These are phyloP conservation scores for Morone chrysops DNA, from an alignment of 2,113 vertebrate genomes.

Conservation along the genomic window DNA sequence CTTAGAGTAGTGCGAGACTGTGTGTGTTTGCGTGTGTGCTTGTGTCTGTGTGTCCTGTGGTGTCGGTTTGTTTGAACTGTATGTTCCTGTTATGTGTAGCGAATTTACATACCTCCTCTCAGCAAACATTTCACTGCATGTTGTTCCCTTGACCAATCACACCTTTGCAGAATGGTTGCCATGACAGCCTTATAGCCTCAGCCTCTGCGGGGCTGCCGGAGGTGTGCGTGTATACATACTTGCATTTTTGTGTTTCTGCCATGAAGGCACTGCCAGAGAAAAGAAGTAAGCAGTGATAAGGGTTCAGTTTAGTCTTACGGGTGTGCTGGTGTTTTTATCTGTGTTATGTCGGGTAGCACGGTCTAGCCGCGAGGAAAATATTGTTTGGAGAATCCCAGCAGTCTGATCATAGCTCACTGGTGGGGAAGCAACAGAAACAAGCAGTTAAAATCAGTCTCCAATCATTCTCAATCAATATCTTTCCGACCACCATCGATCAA, in stretches of 20 bases:
- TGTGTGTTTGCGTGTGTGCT: slow-evolving; percentile 3
- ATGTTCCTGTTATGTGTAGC: slow-evolving; percentile 36
- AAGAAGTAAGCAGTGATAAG: slow-evolving; percentile 43
- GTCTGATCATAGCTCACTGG: slow-evolving; percentile 37
- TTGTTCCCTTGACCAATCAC: slow-evolving; percentile 71
- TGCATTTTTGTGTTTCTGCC: slow-evolving; percentile 49
- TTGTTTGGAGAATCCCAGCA: slow-evolving; percentile 18
- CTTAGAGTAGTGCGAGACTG: not conserved
- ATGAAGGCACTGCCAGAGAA: slow-evolving; percentile 31
- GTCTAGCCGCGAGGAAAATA: slow-evolving; percentile 9
- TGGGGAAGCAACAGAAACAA: slow-evolving; percentile 20
- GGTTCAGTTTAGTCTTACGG: slow-evolving; percentile 24
- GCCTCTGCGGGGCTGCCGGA: slow-evolving; percentile 44
- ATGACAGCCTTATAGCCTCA: slow-evolving; percentile 76
- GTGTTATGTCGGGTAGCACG: slow-evolving; percentile 1
- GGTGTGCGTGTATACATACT: slow-evolving; percentile 29
- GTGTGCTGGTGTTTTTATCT: slow-evolving; percentile 35
- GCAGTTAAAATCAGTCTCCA: slow-evolving; percentile 51
- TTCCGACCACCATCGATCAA: slow-evolving; percentile 9
- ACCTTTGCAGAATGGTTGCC: slow-evolving; percentile 74
- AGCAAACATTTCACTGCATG: slow-evolving; percentile 60
- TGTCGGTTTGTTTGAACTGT: slow-evolving; percentile 23
- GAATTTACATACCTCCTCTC: slow-evolving; percentile 62
- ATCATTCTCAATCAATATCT: slow-evolving; percentile 47
- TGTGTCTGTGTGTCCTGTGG: not conserved